Base-by-base conservation (phyloP, 2,113 vertebrate species). In the Herpailurus yagouaroundi region DNA sequence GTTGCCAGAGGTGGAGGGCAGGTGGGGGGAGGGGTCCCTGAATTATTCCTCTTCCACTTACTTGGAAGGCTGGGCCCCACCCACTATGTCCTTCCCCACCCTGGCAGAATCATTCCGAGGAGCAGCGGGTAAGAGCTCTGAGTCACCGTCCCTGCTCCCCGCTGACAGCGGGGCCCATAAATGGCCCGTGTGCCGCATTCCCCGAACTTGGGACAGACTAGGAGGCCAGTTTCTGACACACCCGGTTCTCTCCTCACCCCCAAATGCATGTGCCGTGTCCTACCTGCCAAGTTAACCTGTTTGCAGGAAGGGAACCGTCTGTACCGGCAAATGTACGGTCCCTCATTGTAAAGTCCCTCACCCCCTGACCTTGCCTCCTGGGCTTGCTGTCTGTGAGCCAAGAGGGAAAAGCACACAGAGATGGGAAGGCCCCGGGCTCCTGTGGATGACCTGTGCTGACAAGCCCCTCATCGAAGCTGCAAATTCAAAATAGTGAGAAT, bases 401-500 rank as follows among this genome's bases (percentile, higher is more conserved):
- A 8, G 88, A 55, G 18, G 52, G 71, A 52, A 15, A 7, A 2
- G 9, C 91, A 23, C 11, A 0, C 13, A 25, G 55, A 50, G 14
- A 5, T 3, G 2, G 57, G 57, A 14, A 27, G 19, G 36, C 31
- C 31, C 69, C 33, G 36, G 80, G 27, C 8, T 4, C 45, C 45
- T 8, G 7, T 0, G 38, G 84, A 55, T n/a, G 16, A 41, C 41
- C 63, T 14, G 31, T 45, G 11, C 1, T 2, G 48, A 77, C 25
- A 0, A 66, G 73, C 23, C 52, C 50, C 38, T 52, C 1, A 0
- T 38, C 21, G 45, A 1, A 4, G 18, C 71, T 8, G 38, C 55
- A 18, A 18, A 4, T 4, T 7, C 52, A 23, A 33, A 57, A 41
- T 5, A 23, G 25, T 0, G 3, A 10, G 13, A 41, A 52, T 5